These are phyloP conservation scores for Pelagia noctiluca DNA, from an alignment of 30 jellyfish, hydroid and myxozoan species.

Conservation along the genomic window DNA sequence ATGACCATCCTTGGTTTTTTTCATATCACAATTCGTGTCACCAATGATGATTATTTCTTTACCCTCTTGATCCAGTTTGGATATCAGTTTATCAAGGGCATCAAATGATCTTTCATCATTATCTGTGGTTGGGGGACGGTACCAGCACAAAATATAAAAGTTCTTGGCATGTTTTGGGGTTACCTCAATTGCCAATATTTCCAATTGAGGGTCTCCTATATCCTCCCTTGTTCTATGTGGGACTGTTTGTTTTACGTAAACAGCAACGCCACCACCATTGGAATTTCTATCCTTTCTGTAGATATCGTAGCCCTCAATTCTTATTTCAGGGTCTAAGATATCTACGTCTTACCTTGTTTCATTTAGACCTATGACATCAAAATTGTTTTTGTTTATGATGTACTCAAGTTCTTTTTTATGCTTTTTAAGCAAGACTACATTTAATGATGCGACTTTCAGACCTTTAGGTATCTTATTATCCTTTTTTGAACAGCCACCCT, in stretches of 20 bases:
- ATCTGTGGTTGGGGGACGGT: not conserved
- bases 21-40: slow-evolving; percentile 37
- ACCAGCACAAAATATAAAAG: not conserved
- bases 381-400: slow-evolving; percentile 6
- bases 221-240: slow-evolving; percentile 9
- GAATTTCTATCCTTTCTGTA: slow-evolving; percentile 28
- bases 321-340: not conserved
- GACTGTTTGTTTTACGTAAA: slow-evolving; percentile 4
- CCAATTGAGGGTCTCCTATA: slow-evolving; percentile 1
- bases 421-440: slow-evolving; percentile 16
- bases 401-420: slow-evolving; percentile 23
- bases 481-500: not conserved
- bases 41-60: slow-evolving; percentile 36
- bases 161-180: slow-evolving; percentile 1
- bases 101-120: not conserved
- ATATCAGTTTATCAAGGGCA: not conserved
- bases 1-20: slow-evolving; percentile 11
- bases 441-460: slow-evolving; percentile 8
- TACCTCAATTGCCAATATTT: not conserved
- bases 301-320: slow-evolving; percentile 26
- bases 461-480: not conserved
- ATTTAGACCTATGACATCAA: slow-evolving; percentile 44
- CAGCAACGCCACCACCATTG: slow-evolving; percentile 51
- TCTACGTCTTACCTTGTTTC: slow-evolving; percentile 12
- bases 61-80: slow-evolving; percentile 8